phyloP scores from a whole-genome alignment of 1,140 invertebrate genomes.

The Lerema accius region DNA sequence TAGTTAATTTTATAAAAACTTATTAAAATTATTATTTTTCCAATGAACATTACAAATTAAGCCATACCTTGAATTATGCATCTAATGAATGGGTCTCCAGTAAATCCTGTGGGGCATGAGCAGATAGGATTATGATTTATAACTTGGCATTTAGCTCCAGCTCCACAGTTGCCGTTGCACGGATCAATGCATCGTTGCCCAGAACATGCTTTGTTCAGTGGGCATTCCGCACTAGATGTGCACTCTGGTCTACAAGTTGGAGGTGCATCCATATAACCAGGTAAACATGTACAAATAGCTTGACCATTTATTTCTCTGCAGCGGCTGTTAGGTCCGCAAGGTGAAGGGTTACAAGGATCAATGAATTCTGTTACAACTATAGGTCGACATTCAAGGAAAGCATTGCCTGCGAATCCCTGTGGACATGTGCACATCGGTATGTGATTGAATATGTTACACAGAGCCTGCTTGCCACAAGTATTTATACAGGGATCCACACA shows the following conservation, averaged over 20 bases:
- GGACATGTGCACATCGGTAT: constrained; percentile 90
- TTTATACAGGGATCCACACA: constrained; percentile 93
- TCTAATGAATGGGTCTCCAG: constrained; percentile 83
- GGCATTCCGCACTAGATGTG: constrained; percentile 84
- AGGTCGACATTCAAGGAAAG: constrained; percentile 89
- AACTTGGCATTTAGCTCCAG: constrained; percentile 79
- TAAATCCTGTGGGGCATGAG: constrained; percentile 79
- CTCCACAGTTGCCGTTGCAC: constrained; percentile 82
- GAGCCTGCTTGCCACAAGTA: constrained; percentile 91
- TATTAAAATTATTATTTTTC: constrained; percentile 70
- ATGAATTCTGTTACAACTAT: constrained; percentile 50
- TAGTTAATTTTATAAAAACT: too few species aligned
- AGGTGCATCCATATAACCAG: constrained; percentile 82
- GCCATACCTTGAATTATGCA: constrained; percentile 88
- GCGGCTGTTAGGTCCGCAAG: constrained; percentile 73
- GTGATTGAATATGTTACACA: constrained; percentile 92
- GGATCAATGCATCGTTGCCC: constrained; percentile 85
- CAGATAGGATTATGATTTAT: constrained; percentile 84
- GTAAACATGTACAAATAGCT: constrained; percentile 84
- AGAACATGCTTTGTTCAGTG: constrained; percentile 83
- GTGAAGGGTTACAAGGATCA: constrained; percentile 80
- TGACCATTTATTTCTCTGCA: constrained; percentile 71
- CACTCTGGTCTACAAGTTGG: constrained; percentile 85
- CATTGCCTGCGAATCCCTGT: constrained; percentile 89
- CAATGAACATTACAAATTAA: too few species aligned